Base-by-base conservation (phyloP, 2,888 invertebrate genomes). In the Drosophila hamatofila region DNA sequence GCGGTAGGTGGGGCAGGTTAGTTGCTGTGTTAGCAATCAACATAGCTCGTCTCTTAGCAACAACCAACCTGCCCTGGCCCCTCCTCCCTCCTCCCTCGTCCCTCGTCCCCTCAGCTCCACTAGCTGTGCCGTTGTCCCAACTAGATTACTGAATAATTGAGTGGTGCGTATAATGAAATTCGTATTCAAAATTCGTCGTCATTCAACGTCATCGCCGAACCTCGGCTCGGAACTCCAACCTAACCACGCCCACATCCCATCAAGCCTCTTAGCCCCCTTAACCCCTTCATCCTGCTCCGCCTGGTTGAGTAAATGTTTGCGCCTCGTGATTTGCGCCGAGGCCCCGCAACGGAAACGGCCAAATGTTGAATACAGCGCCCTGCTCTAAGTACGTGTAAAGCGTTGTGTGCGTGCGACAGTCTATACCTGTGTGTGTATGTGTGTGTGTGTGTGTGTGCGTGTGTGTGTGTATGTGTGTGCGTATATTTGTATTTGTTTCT, bases 181-280 rank as follows among this genome's bases (percentile, higher is more conserved):
- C 85, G 89, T 86, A 86, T 86, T 86, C 85, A 86, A 86, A 89
- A 89, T 89, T 89, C 81, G 89, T 81, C 89, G 85, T 76, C 82
- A 85, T 84, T 87, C 83, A 78, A 62, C 80, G 76, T 78, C 80
- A 72, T 66, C 64, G 51, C 44, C 59, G 63, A n/a, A 25, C 35
- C 27, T 14, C n/a, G 52, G 16, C 37, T 18, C 25, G 25, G 25
- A 37, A 23, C 52, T 63, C 44, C 18, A 35, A 37, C 46, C 48
- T 14, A 48, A 27, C 9, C 30, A 41, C 56, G 44, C 27, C 56
- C 48, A 41, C 55, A 41, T 42, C 14, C 37, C 37, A 14, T 30
- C 23, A 12, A 23, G 9, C n/a, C 46, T 14, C 37, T n/a, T n/a
- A n/a, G 4, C 35, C 30, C 30, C 30, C 11, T 11, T 8, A 1